A percentile compares a stretch with the other conserved stretches of the same genome.
Conservation (phyloP, 2,113 vertebrate species). For the Bothrops jararaca region DNA sequence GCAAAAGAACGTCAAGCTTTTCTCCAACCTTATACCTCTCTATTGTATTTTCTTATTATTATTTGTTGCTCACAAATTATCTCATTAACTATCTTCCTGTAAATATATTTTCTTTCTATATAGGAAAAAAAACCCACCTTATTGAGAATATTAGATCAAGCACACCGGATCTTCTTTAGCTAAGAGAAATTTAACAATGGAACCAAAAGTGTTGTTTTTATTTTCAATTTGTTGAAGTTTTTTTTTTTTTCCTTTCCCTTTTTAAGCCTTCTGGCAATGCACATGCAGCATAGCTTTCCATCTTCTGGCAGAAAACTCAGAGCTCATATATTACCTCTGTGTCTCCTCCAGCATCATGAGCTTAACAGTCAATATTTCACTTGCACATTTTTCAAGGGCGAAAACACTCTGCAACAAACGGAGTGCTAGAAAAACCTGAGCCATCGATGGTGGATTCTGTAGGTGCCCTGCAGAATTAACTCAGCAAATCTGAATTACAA, state of each 20-base stretch:
- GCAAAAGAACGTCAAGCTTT: background rate
- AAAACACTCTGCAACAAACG: background rate
- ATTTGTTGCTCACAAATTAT: constrained; percentile 47
- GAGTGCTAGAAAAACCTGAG: constrained; percentile 14
- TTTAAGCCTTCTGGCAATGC: background rate
- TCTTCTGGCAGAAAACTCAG: constrained; percentile 45
- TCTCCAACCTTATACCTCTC: background rate
- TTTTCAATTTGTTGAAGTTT: background rate
- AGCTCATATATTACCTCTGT: constrained; percentile 36
- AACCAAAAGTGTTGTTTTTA: constrained; percentile 54
- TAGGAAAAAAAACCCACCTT: background rate
- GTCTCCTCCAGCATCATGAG: background rate
- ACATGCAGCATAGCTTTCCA: background rate
- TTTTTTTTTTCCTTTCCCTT: background rate
- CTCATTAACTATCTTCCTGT: constrained; percentile 56
- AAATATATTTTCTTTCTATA: constrained; percentile 55
- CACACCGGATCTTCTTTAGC: constrained; percentile 51
- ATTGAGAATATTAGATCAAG: constrained; percentile 5
- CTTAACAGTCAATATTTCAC: constrained; percentile 38
- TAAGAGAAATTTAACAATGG: constrained; percentile 49
- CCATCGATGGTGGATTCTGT: background rate
- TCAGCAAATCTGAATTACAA: fast-evolving
- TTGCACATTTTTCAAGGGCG: constrained; percentile 18
- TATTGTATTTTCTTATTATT: background rate
- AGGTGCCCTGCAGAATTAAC: fast-evolving